Base-by-base conservation (phyloP, 1,140 invertebrate species). In the Eciton burchellii region DNA sequence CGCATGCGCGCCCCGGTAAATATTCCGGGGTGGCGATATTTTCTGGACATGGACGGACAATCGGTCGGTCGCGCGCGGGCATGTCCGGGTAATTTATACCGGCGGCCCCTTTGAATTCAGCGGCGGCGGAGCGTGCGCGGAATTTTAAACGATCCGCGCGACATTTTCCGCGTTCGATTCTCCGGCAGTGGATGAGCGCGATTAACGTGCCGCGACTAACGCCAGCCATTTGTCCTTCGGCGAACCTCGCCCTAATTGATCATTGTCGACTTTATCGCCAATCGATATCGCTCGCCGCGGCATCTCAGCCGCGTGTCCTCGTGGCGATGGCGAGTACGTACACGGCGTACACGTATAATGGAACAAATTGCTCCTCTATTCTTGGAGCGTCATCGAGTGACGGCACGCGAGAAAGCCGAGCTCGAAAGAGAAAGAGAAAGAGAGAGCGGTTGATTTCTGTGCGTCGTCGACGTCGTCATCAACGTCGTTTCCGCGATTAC, bases 91-190 rank as follows among this genome's bases (percentile, higher is more conserved):
- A 82, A 85, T 88, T 85, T 84, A 84, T 84, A 82, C 59, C 62
- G 49, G 70, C 60, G 59, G 21, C 54, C 81, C n/a, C 54, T 88
- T 85, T 83, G 74, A 88, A 88, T 84, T 83, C 79, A 83, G 76
- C 76, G 70, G 43, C 68, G 83, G 62, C 52, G 60, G 43, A 52
- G 41, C 81, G 70, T 16, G 24, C 41, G 63, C 72, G 21, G 87
- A 88, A 88, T 85, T 88, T 88, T 87, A 85, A 88, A 85, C 84
- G 72, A 83, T 74, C 47, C 52, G 52, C 47, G 45, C 59, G 72
- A 79, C 73, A 52, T 45, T 57, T 72, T 70, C 49, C 52, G 35
- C n/a, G 29, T 77, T 68, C 26, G 24, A n/a, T n/a, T 76, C 29
- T 74, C 45, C n/a, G 12, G 49, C 49, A 43, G 62, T 74, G 62